Base-by-base conservation (phyloP, 2,888 invertebrate species). In the Apeira syringaria region DNA sequence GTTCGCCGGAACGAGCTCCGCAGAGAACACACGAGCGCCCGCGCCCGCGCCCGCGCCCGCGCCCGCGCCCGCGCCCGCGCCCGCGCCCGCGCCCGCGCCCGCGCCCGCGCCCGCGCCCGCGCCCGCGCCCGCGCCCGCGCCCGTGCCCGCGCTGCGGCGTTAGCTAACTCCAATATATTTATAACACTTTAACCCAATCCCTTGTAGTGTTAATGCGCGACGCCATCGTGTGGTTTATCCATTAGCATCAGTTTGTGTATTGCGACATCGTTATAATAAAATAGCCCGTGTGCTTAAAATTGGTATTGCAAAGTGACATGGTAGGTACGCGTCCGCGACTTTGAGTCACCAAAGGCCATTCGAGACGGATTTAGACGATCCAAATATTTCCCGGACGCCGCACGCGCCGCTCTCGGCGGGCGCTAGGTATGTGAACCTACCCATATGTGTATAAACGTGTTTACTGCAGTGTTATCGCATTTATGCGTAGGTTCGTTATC, bases 331-430 rank as follows among this genome's bases (percentile, higher is more conserved):
- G 63, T 68, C 65, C 66, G 67, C 64, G 58, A 59, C 66, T 74
- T 75, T 78, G 77, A 80, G 77, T 84, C 82, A 79, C 76, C 79
- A 79, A 83, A 82, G 74, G 77, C 74, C 80, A 74, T 79, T 76
- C 68, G 66, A 75, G 64, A 80, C 80, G 56, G 71, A 85, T 81
- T 79, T 87, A 86, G 85, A 81, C 73, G 80, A 61, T 67, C 80
- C 78, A 76, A 83, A 85, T 86, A 84, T 80, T 85, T 84, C 80
- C 80, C 76, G 83, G 79, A 62, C 81, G 79, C 65, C 81, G 81
- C 80, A 69, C 80, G 79, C 73, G 69, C 68, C 60, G 66, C 65
- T 58, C 60, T 59, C 58, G 54, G 55, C 52, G 61, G 27, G 55
- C 61, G 54, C n/a, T n/a, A n/a, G n/a, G n/a, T n/a, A n/a, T n/a